Conservation (phyloP, 2,797 vertebrate species). For the Apodemus agrarius region DNA sequence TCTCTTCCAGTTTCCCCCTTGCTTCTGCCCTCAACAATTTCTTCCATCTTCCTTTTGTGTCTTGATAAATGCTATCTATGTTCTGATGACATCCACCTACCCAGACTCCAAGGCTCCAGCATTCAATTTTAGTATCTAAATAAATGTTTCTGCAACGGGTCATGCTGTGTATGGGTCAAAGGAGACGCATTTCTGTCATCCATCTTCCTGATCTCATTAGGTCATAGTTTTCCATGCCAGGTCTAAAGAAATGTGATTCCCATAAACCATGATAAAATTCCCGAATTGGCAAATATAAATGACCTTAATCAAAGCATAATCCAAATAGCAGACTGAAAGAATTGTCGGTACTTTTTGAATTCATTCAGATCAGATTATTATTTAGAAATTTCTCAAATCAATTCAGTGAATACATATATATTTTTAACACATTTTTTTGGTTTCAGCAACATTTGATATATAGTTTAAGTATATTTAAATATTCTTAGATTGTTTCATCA, state of each 20-base stretch:
- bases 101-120: conserved; percentile 54
- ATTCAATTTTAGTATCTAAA: not conserved
- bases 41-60: not conserved
- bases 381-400: not conserved
- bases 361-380: conserved; percentile 1
- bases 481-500: not conserved
- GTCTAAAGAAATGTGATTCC: conserved; percentile 39
- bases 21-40: not conserved
- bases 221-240: conserved; percentile 33
- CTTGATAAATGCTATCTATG: conserved; percentile 3
- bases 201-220: conserved; percentile 74
- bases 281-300: conserved; percentile 32
- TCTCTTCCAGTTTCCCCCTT: not conserved
- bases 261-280: conserved; percentile 9
- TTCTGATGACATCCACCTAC: not conserved
- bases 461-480: not conserved
- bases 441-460: not conserved
- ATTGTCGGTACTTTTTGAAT: conserved; percentile 41
- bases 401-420: not conserved
- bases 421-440: not conserved
- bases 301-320: not conserved
- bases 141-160: conserved; percentile 45
- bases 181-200: conserved; percentile 45
- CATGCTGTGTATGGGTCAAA: conserved; percentile 56
- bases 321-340: not conserved